These are phyloP conservation scores for Neodiprion fabricii DNA, from an alignment of 1,140 invertebrate species.

Conservation along the genomic window DNA sequence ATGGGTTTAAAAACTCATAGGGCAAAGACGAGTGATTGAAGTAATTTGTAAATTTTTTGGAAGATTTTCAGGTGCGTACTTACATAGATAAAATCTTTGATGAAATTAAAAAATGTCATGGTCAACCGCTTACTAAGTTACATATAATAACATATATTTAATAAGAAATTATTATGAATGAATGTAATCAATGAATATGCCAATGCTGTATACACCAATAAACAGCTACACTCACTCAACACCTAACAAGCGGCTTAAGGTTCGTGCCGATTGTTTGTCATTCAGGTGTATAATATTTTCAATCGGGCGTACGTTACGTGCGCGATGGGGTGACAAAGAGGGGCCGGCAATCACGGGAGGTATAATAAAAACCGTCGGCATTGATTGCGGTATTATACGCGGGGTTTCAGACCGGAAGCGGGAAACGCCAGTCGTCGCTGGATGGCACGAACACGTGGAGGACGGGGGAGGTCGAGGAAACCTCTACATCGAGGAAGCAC, in stretches of 20 bases:
- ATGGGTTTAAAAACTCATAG: too few species aligned
- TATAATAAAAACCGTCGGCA: constrained; percentile 18
- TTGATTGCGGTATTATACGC: constrained; percentile 11
- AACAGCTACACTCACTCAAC: background rate
- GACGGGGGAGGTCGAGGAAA: constrained; percentile 45
- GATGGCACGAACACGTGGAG: constrained; percentile 49
- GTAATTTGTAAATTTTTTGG: too few species aligned
- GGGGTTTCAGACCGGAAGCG: constrained; percentile 48
- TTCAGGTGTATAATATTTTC: constrained; percentile 22
- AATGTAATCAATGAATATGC: constrained; percentile 4
- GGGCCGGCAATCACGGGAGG: constrained; percentile 22
- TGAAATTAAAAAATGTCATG: too few species aligned
- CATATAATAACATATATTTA: background rate
- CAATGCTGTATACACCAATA: background rate
- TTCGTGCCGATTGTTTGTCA: constrained; percentile 2
- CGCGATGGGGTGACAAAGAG: constrained; percentile 21
- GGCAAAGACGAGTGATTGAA: too few species aligned
- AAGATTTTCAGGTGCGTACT: too few species aligned
- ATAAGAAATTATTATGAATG: constrained; percentile 18
- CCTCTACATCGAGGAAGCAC: constrained; percentile 53
- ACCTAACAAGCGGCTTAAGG: background rate
- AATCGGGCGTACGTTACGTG: constrained; percentile 21
- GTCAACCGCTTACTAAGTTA: too few species aligned
- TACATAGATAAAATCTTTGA: too few species aligned
- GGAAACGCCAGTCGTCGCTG: constrained; percentile 39